Evolutionary conservation across 2,113 vertebrate species (phyloP), one percentile per base, ranked within the genome.

Genomic region (Cebus imitator): DNA sequence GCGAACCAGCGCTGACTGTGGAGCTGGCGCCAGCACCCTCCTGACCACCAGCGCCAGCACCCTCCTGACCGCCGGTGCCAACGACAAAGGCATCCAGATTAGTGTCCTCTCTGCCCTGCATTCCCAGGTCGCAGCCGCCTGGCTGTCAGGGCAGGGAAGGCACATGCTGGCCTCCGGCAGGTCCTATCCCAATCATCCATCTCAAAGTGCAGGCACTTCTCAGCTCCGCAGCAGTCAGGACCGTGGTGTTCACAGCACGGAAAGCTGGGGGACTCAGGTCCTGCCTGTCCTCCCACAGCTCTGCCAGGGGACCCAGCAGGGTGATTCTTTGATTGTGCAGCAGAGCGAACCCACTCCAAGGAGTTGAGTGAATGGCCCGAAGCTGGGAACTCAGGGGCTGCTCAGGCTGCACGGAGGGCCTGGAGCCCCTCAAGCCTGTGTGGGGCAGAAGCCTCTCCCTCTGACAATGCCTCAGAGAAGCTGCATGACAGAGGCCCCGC

Each of bases 351-450:
- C 43, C 25, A 40, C 13, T 58, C 48, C 45, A 35, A 91, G 18
- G 11, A 20, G 37, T 32, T 21, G 20, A 58, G 32, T 25, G 55
- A 76, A 64, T 13, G 27, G 30, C 50, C 57, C 12, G 14, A 0
- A 1, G 52, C 17, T 7, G 17, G 50, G 9, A 12, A 25, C 57
- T 10, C 21, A 57, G 18, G 14, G 37, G 13, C 81, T 32, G 37
- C 25, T 0, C n/a, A 68, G 48, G 35, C 75, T 48, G 13, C 2
- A 2, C 13, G 2, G 27, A 64, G 16, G 37, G 68, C 2, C 75
- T n/a, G 27, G 9, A 21, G 32, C 25, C 35, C 18, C 11, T 13
- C 8, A 6, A 0, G 12, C 57, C 20, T 8, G 1, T 6, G 27
- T 48, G 55, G 52, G 4, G 5, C 43, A 30, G 66, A 58, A 16